Conservation (phyloP, 2,113 vertebrate species). For the Microtus richardsoni region DNA sequence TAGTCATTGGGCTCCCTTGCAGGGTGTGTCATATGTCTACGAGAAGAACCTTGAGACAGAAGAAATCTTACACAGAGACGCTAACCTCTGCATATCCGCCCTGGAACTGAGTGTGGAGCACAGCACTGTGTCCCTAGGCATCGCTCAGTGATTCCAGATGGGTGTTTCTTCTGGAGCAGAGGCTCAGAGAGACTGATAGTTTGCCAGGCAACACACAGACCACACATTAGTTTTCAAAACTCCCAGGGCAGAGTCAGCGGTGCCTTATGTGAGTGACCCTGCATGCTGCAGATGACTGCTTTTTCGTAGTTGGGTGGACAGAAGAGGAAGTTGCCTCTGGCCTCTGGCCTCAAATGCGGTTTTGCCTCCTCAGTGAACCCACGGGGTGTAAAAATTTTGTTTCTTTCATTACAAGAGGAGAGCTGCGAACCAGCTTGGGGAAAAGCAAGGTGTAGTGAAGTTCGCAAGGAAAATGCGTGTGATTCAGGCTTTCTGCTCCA, state of each 20-base stretch:
- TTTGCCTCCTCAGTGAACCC: neutral
- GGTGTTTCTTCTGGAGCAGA: neutral
- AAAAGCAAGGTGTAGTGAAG: neutral
- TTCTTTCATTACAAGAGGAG: neutral
- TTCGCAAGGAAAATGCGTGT: fast-evolving
- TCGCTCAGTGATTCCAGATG: neutral
- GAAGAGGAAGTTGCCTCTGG: neutral
- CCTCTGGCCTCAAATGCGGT: neutral
- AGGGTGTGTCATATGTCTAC: too few relatives aligned
- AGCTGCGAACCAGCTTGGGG: fast-evolving
- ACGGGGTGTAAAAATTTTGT: neutral
- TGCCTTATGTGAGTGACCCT: fast-evolving
- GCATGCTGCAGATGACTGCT: fast-evolving
- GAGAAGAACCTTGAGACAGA: neutral
- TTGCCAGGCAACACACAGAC: slow-evolving; percentile 24
- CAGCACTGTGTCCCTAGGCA: neutral
- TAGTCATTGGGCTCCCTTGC: neutral
- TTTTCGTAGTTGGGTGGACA: neutral
- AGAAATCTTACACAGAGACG: neutral
- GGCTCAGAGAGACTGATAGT: slow-evolving; percentile 30
- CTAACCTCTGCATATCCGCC: neutral
- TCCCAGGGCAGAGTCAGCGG: neutral
- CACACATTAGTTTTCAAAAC: neutral
- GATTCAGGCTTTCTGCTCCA: fast-evolving
- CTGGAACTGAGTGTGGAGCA: neutral